Evolutionary conservation across 2,888 invertebrate genomes (phyloP).

Genomic region (Acanthopleura granulata): DNA sequence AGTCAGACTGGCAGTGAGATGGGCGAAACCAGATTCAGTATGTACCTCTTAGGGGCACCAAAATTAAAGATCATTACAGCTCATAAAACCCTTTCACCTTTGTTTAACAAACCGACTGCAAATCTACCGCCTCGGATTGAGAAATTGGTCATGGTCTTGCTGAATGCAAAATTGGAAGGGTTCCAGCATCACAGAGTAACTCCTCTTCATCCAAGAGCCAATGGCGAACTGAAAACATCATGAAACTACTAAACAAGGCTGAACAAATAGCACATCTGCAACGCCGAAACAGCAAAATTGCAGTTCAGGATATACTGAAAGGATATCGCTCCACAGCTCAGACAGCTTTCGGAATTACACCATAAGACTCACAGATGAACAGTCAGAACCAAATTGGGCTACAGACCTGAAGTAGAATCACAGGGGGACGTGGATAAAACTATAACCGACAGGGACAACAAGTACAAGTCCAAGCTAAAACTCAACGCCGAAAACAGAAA

Average conservation of each 20-base stretch:
- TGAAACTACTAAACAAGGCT: conserved; percentile 29
- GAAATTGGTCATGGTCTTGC: too few relatives aligned
- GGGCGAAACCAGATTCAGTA: too few relatives aligned
- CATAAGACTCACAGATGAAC: conserved; percentile 27
- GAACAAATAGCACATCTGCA: conserved; percentile 25
- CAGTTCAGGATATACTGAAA: conserved; percentile 30
- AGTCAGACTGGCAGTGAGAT: conserved; percentile 16
- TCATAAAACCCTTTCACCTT: too few relatives aligned
- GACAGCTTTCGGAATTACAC: conserved; percentile 29
- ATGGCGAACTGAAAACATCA: conserved; percentile 29
- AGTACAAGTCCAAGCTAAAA: conserved; percentile 12
- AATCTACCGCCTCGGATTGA: too few relatives aligned
- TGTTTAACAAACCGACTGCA: too few relatives aligned
- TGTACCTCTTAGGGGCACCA: too few relatives aligned
- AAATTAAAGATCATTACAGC: too few relatives aligned
- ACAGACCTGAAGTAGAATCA: background rate
- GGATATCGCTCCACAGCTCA: conserved; percentile 32
- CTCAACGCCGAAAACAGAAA: conserved; percentile 16
- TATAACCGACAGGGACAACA: conserved; percentile 4
- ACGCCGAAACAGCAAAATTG: conserved; percentile 19
- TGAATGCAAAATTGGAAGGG: too few relatives aligned
- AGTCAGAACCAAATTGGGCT: conserved; percentile 27
- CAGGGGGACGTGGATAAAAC: background rate
- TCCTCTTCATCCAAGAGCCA: too few relatives aligned
- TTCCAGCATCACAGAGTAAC: too few relatives aligned